Base-by-base conservation (phyloP, 1,140 invertebrate genomes). In the Eufriesea mexicana region DNA sequence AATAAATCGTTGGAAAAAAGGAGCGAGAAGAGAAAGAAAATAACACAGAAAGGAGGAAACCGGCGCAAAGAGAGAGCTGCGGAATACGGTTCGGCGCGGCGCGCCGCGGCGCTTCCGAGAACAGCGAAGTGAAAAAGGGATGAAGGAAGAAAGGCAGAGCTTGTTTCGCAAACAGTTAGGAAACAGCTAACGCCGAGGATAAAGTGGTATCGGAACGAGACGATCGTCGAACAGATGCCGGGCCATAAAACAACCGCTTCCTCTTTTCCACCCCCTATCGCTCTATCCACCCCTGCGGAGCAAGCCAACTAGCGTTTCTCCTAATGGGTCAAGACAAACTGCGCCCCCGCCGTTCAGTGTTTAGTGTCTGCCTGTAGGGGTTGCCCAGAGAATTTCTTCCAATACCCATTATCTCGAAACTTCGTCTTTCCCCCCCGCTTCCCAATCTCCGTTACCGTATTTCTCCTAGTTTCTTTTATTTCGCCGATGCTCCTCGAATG, bases 201-300 rank as follows among this genome's bases (percentile, higher is more conserved):
- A 94, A 94, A 94, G 94, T 94, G 93, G 94, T 94, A 94, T 94
- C 94, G 94, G 93, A 94, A 94, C 93, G 93, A 94, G 93, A 94
- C 93, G 94, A 94, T 94, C 94, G 94, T 94, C 94, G 94, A 94
- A 94, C 93, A 94, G 94, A 94, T 94, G 94, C 93, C 90, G 90
- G 90, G 91, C 91, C 91, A 94, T 94, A 94, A 94, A 94, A 94
- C 93, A 94, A 93, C 89, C 91, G 86, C 92, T 93, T 93, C 93
- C 92, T 92, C 88, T 90, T 92, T 91, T 91, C 92, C 88, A 91
- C 90, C 89, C 90, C 91, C 90, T 89, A 90, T 91, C 89, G 82
- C 85, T 88, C 88, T 86, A 89, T 82, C 86, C 87, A 85, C 67
- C 82, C 85, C 87, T 83, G 64, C 82, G 87, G 78, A 91, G 90